Evolutionary conservation across 2,113 vertebrate species (phyloP), one percentile per base, ranked within the genome.

Genomic region (Sarotherodon lohbergeri): DNA sequence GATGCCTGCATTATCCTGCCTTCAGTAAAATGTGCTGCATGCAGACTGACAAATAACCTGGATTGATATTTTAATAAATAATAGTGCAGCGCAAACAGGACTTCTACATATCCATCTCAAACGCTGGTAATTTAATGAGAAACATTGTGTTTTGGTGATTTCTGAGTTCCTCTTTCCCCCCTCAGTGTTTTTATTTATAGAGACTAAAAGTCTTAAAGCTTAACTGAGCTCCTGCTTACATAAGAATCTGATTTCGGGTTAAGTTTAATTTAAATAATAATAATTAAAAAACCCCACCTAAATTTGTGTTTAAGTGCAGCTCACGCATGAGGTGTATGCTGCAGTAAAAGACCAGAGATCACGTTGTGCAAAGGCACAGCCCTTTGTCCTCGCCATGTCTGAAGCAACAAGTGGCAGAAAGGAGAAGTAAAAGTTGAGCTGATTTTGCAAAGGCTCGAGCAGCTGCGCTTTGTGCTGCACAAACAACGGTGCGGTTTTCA

Each of bases 361-460:
- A 50, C 43, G 43, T 82, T 90, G 89, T 88, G 91, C 86, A 92
- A 93, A 93, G 43, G 6, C n/a, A 16, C 34, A 43, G 79, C 54
- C 7, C 82, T 81, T 48, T 66, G 61, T 55, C 79, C 22, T 50
- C 66, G 81, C 32, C 61, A 7, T 59, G 86, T 92, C 88, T 91
- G 90, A 92, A 54, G 36, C 52, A 73, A 56, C 82, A 82, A 89
- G 91, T 81, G 71, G 10, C 66, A 92, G 89, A 96, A 97, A 97
- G 96, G 93, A 96, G 96, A 97, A 97, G 96, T 96, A 95, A 90
- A 92, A 92, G 93, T 94, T 78, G 6, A 91, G 96, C 95, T 96
- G 96, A 96, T 96, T 96, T 96, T 96, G 95, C 96, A 95, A 95
- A 95, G 92, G 84, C 85, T 91, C 29, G 82, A 88, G 94, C 96